Conservation (phyloP, 2,797 vertebrate species). For the Chelmon rostratus region DNA sequence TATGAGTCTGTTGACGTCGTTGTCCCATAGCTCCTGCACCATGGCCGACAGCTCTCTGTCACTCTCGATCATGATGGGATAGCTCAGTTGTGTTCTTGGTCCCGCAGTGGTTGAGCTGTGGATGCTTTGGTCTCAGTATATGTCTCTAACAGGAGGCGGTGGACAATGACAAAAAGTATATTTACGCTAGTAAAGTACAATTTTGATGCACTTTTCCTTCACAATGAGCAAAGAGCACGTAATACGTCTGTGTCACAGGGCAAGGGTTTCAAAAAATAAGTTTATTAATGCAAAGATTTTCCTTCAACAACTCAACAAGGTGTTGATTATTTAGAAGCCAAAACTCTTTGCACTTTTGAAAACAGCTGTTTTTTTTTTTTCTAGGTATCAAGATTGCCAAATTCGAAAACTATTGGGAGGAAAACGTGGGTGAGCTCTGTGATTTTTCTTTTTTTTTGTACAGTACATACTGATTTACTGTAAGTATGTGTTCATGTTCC, state of each 20-base stretch:
- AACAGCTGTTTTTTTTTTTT: too few species aligned
- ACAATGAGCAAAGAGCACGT: background rate
- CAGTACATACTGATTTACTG: too few species aligned
- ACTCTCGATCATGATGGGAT: constrained; percentile 81
- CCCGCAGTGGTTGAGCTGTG: constrained; percentile 26
- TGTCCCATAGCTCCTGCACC: constrained; percentile 88
- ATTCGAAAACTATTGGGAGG: too few species aligned
- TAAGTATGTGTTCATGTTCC: background rate
- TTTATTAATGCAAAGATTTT: background rate
- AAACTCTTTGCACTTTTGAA: background rate
- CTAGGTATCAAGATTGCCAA: too few species aligned
- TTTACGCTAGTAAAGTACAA: background rate
- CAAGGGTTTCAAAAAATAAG: background rate
- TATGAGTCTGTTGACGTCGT: constrained; percentile 84
- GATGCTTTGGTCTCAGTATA: constrained; percentile 13
- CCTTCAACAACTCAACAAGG: background rate
- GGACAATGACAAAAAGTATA: background rate
- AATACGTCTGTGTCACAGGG: background rate
- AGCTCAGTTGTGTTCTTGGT: constrained; percentile 21
- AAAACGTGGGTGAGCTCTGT: too few species aligned
- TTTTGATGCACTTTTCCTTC: background rate
- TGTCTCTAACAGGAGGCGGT: background rate
- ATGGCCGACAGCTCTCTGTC: constrained; percentile 85
- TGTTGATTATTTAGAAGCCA: background rate
- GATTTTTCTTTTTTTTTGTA: too few species aligned